Percentiles rank a stretch among this genome's conserved stretches.
phyloP scores from a whole-genome alignment of 1,140 invertebrate species.

The Nymphalis io region DNA sequence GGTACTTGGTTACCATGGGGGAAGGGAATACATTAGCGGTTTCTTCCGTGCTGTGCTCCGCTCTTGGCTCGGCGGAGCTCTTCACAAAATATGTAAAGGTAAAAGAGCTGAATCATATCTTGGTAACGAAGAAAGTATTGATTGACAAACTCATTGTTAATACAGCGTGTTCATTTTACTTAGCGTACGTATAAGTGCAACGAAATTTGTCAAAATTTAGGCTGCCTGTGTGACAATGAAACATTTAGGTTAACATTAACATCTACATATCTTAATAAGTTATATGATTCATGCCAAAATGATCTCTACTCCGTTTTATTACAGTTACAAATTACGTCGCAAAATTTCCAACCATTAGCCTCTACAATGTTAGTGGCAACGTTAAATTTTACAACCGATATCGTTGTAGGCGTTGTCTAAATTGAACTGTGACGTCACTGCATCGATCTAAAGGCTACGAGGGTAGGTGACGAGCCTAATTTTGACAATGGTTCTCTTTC shows the following conservation, averaged over 20 bases:
- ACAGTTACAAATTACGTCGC: not conserved
- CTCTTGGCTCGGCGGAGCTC: too few species aligned
- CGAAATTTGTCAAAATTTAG: not conserved
- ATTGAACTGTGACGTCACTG: slow-evolving; percentile 41
- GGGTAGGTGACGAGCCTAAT: slow-evolving; percentile 3
- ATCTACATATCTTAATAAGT: not conserved
- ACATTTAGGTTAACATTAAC: slow-evolving; percentile 6
- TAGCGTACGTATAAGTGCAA: not conserved
- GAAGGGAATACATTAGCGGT: too few species aligned
- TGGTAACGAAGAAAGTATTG: too few species aligned
- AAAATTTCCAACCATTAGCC: slow-evolving; percentile 8
- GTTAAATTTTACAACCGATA: slow-evolving; percentile 41
- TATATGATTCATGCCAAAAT: not conserved
- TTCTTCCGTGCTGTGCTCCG: too few species aligned
- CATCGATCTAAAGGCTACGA: slow-evolving; percentile 12
- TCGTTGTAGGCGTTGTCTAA: slow-evolving; percentile 35
- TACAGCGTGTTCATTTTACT: not conserved
- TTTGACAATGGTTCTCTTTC: not conserved
- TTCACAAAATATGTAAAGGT: too few species aligned
- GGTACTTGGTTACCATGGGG: too few species aligned
- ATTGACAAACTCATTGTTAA: too few species aligned
- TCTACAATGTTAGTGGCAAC: slow-evolving; percentile 21
- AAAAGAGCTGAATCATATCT: too few species aligned
- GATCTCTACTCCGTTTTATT: not conserved
- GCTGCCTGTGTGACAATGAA: not conserved